phyloP scores from a whole-genome alignment of 1,140 invertebrate genomes.

The Trachymyrmex cornetzi region DNA sequence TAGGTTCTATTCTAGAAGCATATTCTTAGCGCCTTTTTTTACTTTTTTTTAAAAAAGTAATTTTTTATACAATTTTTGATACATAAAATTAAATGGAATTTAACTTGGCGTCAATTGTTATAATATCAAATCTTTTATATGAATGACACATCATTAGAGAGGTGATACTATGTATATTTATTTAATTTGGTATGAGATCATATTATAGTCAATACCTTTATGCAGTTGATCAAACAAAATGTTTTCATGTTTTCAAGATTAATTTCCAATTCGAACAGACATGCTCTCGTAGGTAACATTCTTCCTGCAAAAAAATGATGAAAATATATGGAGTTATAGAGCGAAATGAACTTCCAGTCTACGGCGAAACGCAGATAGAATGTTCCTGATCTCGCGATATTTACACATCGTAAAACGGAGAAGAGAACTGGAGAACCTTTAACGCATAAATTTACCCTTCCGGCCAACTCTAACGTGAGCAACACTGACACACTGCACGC shows the following conservation, averaged over 20 bases:
- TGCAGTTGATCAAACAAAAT: not conserved
- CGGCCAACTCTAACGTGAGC: not conserved
- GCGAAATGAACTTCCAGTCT: conserved; percentile 36
- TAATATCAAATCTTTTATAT: too few relatives aligned
- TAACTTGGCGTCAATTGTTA: too few relatives aligned
- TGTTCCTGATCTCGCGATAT: conserved; percentile 29
- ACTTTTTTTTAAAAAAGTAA: too few relatives aligned
- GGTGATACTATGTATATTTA: too few relatives aligned
- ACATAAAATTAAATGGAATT: too few relatives aligned
- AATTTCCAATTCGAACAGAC: not conserved
- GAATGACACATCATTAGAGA: too few relatives aligned
- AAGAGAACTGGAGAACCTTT: not conserved
- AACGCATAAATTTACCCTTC: conserved; percentile 36
- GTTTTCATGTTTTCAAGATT: not conserved
- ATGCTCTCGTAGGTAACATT: not conserved
- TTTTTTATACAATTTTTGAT: too few relatives aligned
- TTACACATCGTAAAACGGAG: conserved; percentile 33
- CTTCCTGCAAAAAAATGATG: not conserved
- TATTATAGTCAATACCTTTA: not conserved
- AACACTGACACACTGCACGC: conserved; percentile 26
- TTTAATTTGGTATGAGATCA: not conserved
- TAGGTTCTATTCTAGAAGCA: too few relatives aligned
- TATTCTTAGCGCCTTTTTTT: too few relatives aligned
- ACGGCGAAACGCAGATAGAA: not conserved
- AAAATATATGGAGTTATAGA: conserved; percentile 17